Conservation (phyloP, 2,797 vertebrate species). For the Cheirogaleus major region DNA sequence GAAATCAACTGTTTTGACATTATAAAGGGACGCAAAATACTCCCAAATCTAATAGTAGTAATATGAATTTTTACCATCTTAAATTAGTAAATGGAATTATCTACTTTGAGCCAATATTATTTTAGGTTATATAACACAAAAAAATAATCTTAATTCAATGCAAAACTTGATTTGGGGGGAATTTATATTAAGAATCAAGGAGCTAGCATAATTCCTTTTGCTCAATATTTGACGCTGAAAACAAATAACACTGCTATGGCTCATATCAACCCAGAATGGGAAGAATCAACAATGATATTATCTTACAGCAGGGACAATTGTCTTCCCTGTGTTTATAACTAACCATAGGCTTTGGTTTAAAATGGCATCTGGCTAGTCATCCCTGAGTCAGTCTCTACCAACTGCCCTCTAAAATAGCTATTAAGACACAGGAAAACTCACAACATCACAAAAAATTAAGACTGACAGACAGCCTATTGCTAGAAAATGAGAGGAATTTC, state of each 20-base stretch:
- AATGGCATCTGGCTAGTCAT: not conserved
- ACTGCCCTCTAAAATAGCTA: not conserved
- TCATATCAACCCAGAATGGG: not conserved
- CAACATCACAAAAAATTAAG: constrained; percentile 4
- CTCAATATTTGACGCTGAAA: not conserved
- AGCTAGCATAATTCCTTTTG: not conserved
- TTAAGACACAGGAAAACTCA: constrained; percentile 40
- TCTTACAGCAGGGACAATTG: not conserved
- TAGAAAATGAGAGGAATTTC: constrained; percentile 47
- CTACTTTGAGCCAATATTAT: not conserved
- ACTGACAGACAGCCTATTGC: constrained; percentile 10
- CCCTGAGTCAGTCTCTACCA: not conserved
- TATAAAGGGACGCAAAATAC: not conserved
- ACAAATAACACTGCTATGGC: not conserved
- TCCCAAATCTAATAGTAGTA: not conserved
- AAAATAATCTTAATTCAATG: not conserved
- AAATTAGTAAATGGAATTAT: not conserved
- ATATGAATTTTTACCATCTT: not conserved
- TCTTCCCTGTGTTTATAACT: not conserved
- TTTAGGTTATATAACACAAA: not conserved
- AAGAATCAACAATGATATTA: not conserved
- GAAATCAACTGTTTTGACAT: not conserved
- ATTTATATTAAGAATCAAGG: not conserved
- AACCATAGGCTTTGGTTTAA: not conserved
- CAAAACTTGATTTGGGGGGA: not conserved